Evolutionary conservation across 2,888 invertebrate genomes (phyloP), one percentile per base, ranked within the genome.

Genomic region (Mallateleia sp.): DNA sequence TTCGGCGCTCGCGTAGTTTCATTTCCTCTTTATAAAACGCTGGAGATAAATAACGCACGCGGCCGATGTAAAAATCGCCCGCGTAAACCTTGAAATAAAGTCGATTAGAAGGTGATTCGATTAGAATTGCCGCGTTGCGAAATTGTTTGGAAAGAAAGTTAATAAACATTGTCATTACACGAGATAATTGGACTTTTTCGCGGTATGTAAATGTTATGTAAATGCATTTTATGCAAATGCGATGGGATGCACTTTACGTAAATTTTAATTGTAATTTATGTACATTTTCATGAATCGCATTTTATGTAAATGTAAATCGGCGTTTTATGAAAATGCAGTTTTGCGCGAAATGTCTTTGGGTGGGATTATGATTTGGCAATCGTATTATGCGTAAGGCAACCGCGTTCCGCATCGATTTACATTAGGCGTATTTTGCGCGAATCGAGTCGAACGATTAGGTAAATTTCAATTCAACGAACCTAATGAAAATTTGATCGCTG

Each of bases 201-300:
- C 22, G 56, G 58, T 56, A 62, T 62, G 80, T 67, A 80, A 80
- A 85, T 77, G 64, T 18, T 50, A 81, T 71, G 77, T 67, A 86
- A 81, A 86, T 86, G 80, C 71, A 71, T 78, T 81, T 81, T 72
- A 67, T 78, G 66, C 56, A 72, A 72, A 81, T 45, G 24, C 52
- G 25, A 71, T 25, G 50, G 18, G 45, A 74, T 28, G 50, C 69
- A 60, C 66, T 77, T 81, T 56, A 67, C 67, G 60, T 56, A 64
- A 80, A 85, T 85, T 77, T 64, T 81, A 86, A 86, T 78, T 78
- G 67, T 64, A 86, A 86, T 81, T 77, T 81, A 86, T 81, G 81
- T 67, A 71, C 81, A 86, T 86, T 78, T 81, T 77, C 81, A 81
- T 81, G 66, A 81, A 67, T 79, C 62, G 81, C 38, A 66, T 81